phyloP scores from a whole-genome alignment of 2,797 vertebrate species.

The Zalophus californianus region DNA sequence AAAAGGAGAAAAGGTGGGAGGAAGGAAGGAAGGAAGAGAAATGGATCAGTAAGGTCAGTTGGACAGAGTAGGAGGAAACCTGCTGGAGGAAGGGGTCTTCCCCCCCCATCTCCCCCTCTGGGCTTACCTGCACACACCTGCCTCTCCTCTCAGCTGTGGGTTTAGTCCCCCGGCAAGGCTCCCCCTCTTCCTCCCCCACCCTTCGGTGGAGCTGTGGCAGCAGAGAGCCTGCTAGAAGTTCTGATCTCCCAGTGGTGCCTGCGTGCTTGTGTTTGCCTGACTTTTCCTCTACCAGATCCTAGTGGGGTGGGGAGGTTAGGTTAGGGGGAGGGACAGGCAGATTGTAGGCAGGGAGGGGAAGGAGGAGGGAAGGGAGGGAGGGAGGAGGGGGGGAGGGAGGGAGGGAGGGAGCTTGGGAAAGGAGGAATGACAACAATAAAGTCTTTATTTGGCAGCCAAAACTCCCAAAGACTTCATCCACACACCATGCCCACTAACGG shows the following conservation, averaged over 20 bases:
- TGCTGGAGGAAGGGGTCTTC: background rate
- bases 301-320: constrained; percentile 84
- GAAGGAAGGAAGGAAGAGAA: constrained; percentile 22
- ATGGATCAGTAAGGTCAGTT: background rate
- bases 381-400: constrained; percentile 68
- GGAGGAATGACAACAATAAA: constrained; percentile 88
- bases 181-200: constrained; percentile 77
- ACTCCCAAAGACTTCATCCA: constrained; percentile 80
- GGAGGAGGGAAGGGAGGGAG: constrained; percentile 72
- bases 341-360: constrained; percentile 67
- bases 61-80: background rate
- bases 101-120: constrained; percentile 8
- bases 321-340: constrained; percentile 80
- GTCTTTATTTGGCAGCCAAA: constrained; percentile 90
- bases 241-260: constrained; percentile 56
- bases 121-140: constrained; percentile 89
- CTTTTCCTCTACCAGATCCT: constrained; percentile 84
- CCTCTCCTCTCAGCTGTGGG: constrained; percentile 85
- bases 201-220: constrained; percentile 73
- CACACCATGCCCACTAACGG: constrained; percentile 83
- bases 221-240: constrained; percentile 75
- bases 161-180: constrained; percentile 75
- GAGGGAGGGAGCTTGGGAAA: constrained; percentile 79
- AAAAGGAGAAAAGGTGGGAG: background rate
- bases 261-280: constrained; percentile 73